These are phyloP conservation scores for Zaprionus kolodkinae DNA, from an alignment of 1,140 invertebrate genomes.

Conservation along the genomic window DNA sequence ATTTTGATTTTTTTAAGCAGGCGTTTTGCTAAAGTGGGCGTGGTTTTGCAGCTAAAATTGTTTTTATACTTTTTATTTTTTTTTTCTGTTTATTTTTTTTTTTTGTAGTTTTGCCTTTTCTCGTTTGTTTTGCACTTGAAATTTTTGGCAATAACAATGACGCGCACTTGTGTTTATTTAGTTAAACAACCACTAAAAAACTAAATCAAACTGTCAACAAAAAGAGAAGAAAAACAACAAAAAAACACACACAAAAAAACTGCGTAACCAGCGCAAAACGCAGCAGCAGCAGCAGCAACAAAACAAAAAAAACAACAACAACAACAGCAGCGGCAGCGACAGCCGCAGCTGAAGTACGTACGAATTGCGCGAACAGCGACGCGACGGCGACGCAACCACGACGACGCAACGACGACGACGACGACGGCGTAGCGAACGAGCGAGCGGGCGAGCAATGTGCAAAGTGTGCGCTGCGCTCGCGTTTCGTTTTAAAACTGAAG, in stretches of 20 bases:
- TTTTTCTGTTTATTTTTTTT: no score
- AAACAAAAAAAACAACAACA: neutral
- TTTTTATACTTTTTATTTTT: no score
- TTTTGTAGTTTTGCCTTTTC: neutral
- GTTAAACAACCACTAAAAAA: conserved; percentile 44
- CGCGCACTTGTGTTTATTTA: conserved; percentile 48
- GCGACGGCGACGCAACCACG: conserved; percentile 10
- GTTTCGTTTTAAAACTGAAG: conserved; percentile 53
- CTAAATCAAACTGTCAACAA: conserved; percentile 40
- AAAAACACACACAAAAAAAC: neutral
- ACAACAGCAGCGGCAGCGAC: neutral
- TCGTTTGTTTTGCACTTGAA: neutral
- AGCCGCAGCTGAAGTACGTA: conserved; percentile 16
- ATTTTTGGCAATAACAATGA: conserved; percentile 22
- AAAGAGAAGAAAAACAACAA: conserved; percentile 24
- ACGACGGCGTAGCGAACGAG: conserved; percentile 23
- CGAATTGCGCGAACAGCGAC: conserved; percentile 25
- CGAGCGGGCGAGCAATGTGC: conserved; percentile 19
- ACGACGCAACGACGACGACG: conserved; percentile 12
- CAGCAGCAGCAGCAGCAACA: conserved; percentile 23
- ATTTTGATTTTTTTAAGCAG: no score
- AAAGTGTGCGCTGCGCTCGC: conserved; percentile 44
- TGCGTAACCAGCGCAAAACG: conserved; percentile 34
- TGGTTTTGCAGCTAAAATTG: no score
- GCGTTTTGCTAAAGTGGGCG: no score